These are phyloP conservation scores for Sinopyrophorus schimmeli DNA, from an alignment of 2,888 invertebrate species.

Conservation along the genomic window DNA sequence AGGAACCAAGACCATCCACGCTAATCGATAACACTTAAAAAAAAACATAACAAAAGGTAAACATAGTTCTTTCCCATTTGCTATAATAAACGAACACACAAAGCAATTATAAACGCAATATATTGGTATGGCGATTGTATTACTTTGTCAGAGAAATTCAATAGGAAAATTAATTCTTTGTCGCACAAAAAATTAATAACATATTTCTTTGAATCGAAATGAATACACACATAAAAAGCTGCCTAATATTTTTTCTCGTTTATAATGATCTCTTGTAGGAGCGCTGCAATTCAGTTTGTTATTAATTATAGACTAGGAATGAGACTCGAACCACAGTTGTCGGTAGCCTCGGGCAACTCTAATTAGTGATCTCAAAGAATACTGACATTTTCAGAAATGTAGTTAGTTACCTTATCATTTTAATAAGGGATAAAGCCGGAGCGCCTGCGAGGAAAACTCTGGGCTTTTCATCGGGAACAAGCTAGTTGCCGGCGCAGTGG, in stretches of 20 bases:
- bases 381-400: constrained; percentile 31
- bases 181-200: too few species aligned
- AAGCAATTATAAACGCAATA: too few species aligned
- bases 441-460: constrained; percentile 17
- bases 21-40: too few species aligned
- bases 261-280: constrained; percentile 28
- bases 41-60: too few species aligned
- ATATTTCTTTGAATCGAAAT: too few species aligned
- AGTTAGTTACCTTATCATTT: constrained; percentile 29
- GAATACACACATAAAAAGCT: constrained; percentile 2
- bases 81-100: too few species aligned
- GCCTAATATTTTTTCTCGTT: constrained; percentile 13
- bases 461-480: constrained; percentile 17
- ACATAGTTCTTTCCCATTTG: too few species aligned
- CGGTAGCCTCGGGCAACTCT: constrained; percentile 32
- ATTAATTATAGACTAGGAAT: constrained; percentile 34
- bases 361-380: constrained; percentile 33
- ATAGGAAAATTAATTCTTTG: too few species aligned
- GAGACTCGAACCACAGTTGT: constrained; percentile 31
- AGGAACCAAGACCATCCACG: too few species aligned
- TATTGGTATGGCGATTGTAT: too few species aligned
- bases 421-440: constrained; percentile 27
- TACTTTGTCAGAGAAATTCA: too few species aligned
- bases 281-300: constrained; percentile 29
- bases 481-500: too few species aligned